Base-by-base conservation (phyloP, 2,888 invertebrate species). In the Ramazzottius varieornatus region DNA sequence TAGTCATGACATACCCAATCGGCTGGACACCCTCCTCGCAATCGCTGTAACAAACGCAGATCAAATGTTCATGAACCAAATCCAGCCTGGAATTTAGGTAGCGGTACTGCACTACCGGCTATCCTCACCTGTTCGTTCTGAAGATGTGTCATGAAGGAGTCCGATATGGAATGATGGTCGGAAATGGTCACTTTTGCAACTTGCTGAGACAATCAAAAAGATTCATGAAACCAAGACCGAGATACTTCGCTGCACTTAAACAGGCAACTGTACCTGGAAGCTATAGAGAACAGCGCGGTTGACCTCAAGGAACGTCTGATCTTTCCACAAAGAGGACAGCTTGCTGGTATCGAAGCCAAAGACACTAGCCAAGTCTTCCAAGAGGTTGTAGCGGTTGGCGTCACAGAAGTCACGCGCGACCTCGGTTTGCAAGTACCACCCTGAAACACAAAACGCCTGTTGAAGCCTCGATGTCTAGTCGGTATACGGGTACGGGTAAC, bases 351-450 rank as follows among this genome's bases (percentile, higher is more conserved):
- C 91, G 68, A 92, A 76, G 1, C 88, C 88, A 88, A 93, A 88
- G 69, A 82, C 81, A 2, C 24, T 65, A 24, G 33, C 13, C 32
- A 67, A 72, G 77, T 90, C 91, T 84, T 91, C 90, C 34, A 89
- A 76, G 76, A 92, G 82, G 76, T 93, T 92, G 72, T 88, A 84
- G 66, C 93, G 81, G 73, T 85, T 85, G 46, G 81, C 78, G 75
- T 94, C 93, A 73, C 91, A 90, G 68, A 93, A 81, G 80, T 93
- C 86, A 68, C 93, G 80, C 72, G 89, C 93, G 68, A 94, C 90
- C 80, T 93, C 93, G 0, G 92, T 91, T 72, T 88, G 88, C 92
- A 93, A 92, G 77, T 92, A 93, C 93, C 92, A 93, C 24, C 93
- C n/a, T n/a, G n/a, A n/a, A n/a, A n/a, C n/a, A n/a, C n/a, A n/a